Percentiles rank a stretch among this genome's conserved stretches.
Conservation (phyloP, 2,888 invertebrate species). For the Eupithecia tripunctaria region DNA sequence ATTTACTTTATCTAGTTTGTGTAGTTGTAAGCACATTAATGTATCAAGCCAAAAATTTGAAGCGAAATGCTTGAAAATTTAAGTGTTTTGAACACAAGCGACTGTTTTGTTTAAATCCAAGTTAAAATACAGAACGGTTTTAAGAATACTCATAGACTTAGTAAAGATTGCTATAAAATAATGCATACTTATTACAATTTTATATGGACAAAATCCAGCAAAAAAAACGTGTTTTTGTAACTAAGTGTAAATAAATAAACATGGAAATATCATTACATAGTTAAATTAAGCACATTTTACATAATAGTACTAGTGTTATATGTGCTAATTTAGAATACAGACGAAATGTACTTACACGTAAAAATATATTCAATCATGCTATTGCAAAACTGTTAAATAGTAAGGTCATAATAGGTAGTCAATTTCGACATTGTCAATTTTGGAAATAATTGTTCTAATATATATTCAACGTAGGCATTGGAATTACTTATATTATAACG, state of each 20-base stretch:
- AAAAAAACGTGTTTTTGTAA: conserved; percentile 17
- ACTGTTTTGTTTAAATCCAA: conserved; percentile 70
- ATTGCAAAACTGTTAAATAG: conserved; percentile 1
- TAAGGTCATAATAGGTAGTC: conserved; percentile 47
- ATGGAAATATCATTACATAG: conserved; percentile 5
- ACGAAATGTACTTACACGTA: not conserved
- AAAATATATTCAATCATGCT: conserved; percentile 1
- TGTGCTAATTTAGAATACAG: not conserved
- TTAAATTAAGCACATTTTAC: conserved; percentile 5
- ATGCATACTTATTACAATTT: conserved; percentile 42
- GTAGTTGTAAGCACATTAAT: conserved; percentile 72
- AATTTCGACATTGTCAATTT: conserved; percentile 67
- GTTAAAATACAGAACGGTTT: conserved; percentile 71
- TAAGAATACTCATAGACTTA: conserved; percentile 79
- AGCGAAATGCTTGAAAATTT: conserved; percentile 83
- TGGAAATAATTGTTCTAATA: conserved; percentile 24
- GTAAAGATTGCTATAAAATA: conserved; percentile 55
- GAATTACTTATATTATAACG: not conserved
- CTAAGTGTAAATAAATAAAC: conserved; percentile 1
- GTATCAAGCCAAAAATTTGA: conserved; percentile 83
- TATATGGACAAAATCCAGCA: conserved; percentile 24
- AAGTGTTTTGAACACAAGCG: conserved; percentile 80
- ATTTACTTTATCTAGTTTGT: conserved; percentile 58
- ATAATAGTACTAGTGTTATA: not conserved
- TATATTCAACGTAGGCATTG: not conserved